Base-by-base conservation (phyloP, 2,113 vertebrate genomes). In the Ammodytes dubius region DNA sequence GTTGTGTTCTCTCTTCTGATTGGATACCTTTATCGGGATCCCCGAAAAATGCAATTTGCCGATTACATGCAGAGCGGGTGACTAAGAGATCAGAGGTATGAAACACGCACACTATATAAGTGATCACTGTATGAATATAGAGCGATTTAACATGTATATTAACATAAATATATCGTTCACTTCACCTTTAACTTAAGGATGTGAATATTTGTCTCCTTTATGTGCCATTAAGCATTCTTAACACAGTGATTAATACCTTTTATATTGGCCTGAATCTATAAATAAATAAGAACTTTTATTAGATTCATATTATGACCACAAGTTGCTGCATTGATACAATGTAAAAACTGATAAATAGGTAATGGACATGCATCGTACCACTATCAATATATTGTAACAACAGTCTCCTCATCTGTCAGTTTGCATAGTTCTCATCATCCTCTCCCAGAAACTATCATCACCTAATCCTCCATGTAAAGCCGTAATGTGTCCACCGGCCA, bases 381-480 rank as follows among this genome's bases (percentile, higher is more conserved):
- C 4, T 2, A 11, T 54, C 13, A 46, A 58, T 17, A 53, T 53
- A 82, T 54, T 42, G 17, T 43, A 52, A 60, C 45, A 6, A 15
- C 53, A 59, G 57, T 78, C 35, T 13, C 53, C 27, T 60, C 46
- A 74, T 50, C 77, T 71, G 60, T 65, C 40, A 68, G 64, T 84
- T 52, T 45, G 17, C 56, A 19, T 53, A 9, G 13, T 54, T 56
- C n/a, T 74, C 81, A 47, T 81, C 64, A 71, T 79, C 66, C 42
- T 87, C 49, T 37, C 68, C 73, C 60, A 64, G 70, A 56, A 77
- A 82, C 58, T 69, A 82, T 83, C 80, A 85, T 81, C 76, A 58
- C 65, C 70, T 87, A 91, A 91, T 91, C 83, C 82, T 68, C 63
- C 76, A 58, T 81, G 85, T 86, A 85, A 90, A 84, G 85, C 79